phyloP scores from a whole-genome alignment of 2,888 invertebrate species.

The Acanthosepion lycidas region DNA sequence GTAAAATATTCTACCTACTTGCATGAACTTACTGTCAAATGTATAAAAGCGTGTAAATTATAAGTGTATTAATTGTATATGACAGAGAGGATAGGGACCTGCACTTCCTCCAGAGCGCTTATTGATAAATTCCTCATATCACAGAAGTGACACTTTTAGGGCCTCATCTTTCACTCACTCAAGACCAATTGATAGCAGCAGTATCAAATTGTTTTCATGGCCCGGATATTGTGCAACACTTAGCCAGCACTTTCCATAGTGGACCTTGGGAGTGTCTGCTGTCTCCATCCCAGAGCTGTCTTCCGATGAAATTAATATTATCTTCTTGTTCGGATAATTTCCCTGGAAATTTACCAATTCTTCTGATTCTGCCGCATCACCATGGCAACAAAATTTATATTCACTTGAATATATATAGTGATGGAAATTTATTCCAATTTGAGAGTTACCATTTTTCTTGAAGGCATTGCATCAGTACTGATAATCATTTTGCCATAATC shows the following conservation, averaged over 20 bases:
- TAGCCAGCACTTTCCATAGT: neutral
- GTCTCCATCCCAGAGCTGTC: neutral
- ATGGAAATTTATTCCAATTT: neutral
- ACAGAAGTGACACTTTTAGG: neutral
- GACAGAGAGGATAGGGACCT: neutral
- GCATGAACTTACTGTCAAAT: too few species aligned
- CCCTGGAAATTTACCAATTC: conserved; percentile 23
- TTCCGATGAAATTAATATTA: neutral
- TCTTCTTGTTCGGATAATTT: neutral
- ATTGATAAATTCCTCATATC: neutral
- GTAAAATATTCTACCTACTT: too few species aligned
- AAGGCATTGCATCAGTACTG: neutral
- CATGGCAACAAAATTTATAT: conserved; percentile 8
- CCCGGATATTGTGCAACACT: neutral
- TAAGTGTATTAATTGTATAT: neutral
- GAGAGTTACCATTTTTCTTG: neutral
- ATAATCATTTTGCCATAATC: neutral
- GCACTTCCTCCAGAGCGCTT: neutral
- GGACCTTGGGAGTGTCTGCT: conserved; percentile 1
- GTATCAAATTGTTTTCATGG: neutral
- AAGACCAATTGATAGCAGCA: neutral
- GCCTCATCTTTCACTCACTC: conserved; percentile 12
- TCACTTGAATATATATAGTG: neutral
- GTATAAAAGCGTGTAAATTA: neutral
- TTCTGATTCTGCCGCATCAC: neutral